These are phyloP conservation scores for Megalurothrips usitatus DNA, from an alignment of 2,888 invertebrate genomes.

Conservation along the genomic window DNA sequence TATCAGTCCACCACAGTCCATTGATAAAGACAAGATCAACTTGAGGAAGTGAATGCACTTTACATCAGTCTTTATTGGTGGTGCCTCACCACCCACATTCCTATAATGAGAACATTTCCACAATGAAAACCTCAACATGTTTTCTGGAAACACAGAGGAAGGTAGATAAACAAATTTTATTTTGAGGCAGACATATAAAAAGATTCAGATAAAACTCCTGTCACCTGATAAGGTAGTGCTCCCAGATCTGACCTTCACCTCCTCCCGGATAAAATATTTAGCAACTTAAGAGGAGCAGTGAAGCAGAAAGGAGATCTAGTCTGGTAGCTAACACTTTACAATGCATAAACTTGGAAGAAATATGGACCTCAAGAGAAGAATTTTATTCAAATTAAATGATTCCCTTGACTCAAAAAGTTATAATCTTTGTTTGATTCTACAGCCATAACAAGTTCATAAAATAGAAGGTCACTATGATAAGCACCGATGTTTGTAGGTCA, in stretches of 20 bases:
- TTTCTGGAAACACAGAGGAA: too few species aligned
- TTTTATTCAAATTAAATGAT: too few species aligned
- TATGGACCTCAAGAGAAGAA: too few species aligned
- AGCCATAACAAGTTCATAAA: background rate
- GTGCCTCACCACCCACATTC: too few species aligned
- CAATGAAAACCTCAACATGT: background rate
- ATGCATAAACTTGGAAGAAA: background rate
- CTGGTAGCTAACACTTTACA: background rate
- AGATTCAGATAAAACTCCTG: background rate
- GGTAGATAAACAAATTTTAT: background rate
- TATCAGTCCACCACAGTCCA: background rate
- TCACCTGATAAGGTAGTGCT: background rate
- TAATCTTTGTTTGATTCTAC: background rate
- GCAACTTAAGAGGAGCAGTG: background rate
- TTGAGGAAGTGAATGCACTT: background rate
- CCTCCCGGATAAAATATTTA: background rate
- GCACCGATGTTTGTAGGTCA: background rate
- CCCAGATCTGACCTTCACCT: too few species aligned
- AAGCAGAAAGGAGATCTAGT: background rate
- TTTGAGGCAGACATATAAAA: too few species aligned
- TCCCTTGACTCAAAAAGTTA: background rate
- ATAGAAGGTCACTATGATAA: slow-evolving; percentile 9
- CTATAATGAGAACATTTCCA: background rate
- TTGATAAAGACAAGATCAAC: background rate
- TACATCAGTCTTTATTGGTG: background rate